Base-by-base conservation (phyloP, 2,113 vertebrate genomes). In the Ia io region DNA sequence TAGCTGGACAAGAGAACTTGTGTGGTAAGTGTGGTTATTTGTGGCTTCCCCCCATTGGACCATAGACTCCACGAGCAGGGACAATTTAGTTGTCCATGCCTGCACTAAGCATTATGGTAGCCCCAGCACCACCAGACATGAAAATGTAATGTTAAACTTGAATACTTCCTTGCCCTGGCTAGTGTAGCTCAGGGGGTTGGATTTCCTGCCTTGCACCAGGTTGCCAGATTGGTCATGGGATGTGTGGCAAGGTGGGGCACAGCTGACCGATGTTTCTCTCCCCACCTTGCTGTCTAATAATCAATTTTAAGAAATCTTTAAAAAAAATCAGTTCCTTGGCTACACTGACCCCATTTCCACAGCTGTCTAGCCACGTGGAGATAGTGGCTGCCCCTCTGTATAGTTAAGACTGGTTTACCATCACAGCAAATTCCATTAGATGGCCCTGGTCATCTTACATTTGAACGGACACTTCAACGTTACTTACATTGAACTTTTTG, bases 351-450 rank as follows among this genome's bases (percentile, higher is more conserved):
- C 9, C n/a, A 30, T 17, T 14, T 78, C 17, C 6, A 23, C 1
- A 0, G 22, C 12, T 17, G 17, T 51, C 49, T 1, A 40, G 28
- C 32, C 30, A 25, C 9, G 0, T 2, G 0, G 11, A 23, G 17
- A 30, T 20, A 67, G 37, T 1, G 7, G 37, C 37, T 56, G 13
- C 3, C 40, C 2, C 5, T 61, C 23, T 25, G 9, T 1, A 71
- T 10, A 53, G 7, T 4, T 18, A n/a, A 9, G 53, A 42, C 11
- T 20, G 35, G 23, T 6, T 56, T 16, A 49, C 56, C 17, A 16
- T 20, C 51, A 28, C 23, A 18, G 5, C 32, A 20, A 51, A 18
- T 70, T 70, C n/a, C 56, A 40, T 14, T 4, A 6, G 51, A 20
- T 12, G 11, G 90, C 49, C 30, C 37, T 23, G 4, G 4, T 23